Evolutionary conservation across 2,888 invertebrate species (phyloP).

Genomic region (Apotomis capreana): DNA sequence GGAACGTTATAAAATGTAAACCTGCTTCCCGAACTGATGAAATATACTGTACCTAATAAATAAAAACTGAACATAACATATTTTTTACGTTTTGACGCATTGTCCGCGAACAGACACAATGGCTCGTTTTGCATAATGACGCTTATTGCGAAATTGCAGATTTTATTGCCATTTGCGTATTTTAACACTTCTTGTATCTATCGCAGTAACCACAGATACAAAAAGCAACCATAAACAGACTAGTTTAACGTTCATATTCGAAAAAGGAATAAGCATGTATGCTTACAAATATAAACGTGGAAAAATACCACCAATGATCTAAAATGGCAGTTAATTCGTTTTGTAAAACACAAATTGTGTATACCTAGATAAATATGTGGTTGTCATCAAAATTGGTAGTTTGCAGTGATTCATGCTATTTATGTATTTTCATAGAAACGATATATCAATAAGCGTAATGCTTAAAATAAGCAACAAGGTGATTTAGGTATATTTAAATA

Average conservation of each 20-base stretch:
- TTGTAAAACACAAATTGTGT: neutral
- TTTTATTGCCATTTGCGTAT: constrained; percentile 19
- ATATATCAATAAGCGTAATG: too few relatives aligned
- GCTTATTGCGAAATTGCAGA: constrained; percentile 25
- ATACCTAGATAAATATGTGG: neutral
- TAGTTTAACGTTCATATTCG: neutral
- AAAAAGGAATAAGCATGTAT: neutral
- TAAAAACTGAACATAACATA: too few relatives aligned
- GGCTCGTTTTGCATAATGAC: constrained; percentile 22
- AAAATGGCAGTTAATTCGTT: too few relatives aligned
- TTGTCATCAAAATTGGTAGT: too few relatives aligned
- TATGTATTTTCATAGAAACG: too few relatives aligned
- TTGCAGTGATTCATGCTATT: too few relatives aligned
- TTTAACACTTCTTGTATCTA: neutral
- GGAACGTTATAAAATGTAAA: neutral
- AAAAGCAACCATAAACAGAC: neutral
- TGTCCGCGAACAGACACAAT: constrained; percentile 18
- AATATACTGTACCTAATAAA: too few relatives aligned
- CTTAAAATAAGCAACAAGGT: too few relatives aligned
- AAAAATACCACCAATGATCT: neutral
- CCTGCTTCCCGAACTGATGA: neutral
- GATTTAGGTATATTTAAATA: too few relatives aligned
- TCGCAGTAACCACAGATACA: neutral
- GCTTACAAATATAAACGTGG: neutral
- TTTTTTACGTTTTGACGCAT: constrained; percentile 25